A percentile compares a stretch with the other conserved stretches of the same genome.
phyloP scores from a whole-genome alignment of 2,113 vertebrate genomes.

The Bos indicus region DNA sequence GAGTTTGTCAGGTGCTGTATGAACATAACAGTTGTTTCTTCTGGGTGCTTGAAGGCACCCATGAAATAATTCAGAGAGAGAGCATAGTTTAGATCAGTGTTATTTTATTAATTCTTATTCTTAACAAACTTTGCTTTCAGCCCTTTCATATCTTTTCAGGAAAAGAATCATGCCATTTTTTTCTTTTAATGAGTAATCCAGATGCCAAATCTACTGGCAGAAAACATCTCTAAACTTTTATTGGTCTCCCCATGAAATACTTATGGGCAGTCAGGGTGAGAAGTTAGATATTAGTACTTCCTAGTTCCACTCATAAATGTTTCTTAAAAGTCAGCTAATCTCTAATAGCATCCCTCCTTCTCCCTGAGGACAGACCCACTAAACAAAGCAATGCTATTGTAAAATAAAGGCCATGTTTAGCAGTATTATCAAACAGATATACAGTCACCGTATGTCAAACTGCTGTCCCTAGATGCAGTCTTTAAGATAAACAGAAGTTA shows the following conservation, averaged over 20 bases:
- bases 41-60: not conserved
- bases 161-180: not conserved
- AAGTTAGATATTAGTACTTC: not conserved
- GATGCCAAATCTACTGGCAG: not conserved
- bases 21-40: constrained; percentile 13
- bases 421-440: not conserved
- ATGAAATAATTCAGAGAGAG: not conserved
- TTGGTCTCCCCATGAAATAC: constrained; percentile 20
- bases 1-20: constrained; percentile 69
- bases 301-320: not conserved
- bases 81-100: not conserved
- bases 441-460: not conserved
- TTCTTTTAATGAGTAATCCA: not conserved
- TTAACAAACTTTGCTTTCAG: constrained; percentile 6
- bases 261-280: not conserved
- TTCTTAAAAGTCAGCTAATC: constrained; percentile 27
- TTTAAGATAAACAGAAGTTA: constrained; percentile 43
- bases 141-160: not conserved
- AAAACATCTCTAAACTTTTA: constrained; percentile 16
- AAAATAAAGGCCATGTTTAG: constrained; percentile 33
- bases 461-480: not conserved
- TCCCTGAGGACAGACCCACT: not conserved
- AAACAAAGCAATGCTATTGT: constrained; percentile 18
- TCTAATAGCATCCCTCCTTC: not conserved
- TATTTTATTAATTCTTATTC: constrained; percentile 37